Evolutionary conservation across 2,888 invertebrate genomes (phyloP).

Genomic region (Caenorhabditis sulstoni): DNA sequence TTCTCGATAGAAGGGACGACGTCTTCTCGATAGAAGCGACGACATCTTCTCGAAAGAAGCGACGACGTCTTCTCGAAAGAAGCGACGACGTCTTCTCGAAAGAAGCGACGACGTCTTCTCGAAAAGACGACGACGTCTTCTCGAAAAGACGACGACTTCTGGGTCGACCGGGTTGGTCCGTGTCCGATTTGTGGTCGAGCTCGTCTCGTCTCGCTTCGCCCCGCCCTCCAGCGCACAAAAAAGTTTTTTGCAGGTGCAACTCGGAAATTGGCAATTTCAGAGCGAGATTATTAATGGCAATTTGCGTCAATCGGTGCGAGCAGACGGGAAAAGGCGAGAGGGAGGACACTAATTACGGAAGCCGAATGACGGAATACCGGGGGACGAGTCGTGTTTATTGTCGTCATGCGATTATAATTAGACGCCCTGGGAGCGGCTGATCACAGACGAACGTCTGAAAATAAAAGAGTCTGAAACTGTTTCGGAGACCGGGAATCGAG

Average conservation of each 20-base stretch:
- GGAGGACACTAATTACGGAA: background rate
- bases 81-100: too few species aligned
- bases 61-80: too few species aligned
- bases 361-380: background rate
- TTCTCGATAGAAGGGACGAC: too few species aligned
- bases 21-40: too few species aligned
- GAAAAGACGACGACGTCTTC: too few species aligned
- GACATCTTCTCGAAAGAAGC: too few species aligned
- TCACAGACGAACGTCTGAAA: background rate
- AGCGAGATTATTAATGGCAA: constrained; percentile 22
- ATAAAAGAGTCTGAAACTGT: background rate
- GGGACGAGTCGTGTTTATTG: constrained; percentile 1
- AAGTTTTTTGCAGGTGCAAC: constrained; percentile 38
- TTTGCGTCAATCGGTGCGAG: constrained; percentile 52
- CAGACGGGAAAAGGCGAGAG: background rate
- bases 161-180: too few species aligned
- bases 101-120: too few species aligned
- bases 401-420: background rate
- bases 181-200: background rate
- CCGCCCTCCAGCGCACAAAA: background rate
- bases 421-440: background rate
- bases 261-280: constrained; percentile 33
- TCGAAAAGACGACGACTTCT: too few species aligned
- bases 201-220: too few species aligned
- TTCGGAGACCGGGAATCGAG: too few species aligned